phyloP scores from a whole-genome alignment of 1,140 invertebrate species.

The Papilio polyxenes region DNA sequence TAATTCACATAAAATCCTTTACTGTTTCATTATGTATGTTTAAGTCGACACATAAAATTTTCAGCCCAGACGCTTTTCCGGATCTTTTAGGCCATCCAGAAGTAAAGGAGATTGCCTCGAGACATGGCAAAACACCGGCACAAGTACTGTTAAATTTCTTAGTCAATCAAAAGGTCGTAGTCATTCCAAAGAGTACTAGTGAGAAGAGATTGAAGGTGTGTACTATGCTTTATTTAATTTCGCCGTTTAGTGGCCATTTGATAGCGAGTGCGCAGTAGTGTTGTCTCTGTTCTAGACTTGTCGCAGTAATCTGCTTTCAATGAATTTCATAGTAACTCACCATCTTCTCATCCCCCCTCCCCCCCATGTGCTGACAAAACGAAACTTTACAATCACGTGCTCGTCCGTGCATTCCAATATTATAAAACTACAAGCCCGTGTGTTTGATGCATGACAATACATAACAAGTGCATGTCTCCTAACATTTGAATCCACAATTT shows the following conservation, averaged over 20 bases:
- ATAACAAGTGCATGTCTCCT: background rate
- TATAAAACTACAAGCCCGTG: background rate
- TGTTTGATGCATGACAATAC: background rate
- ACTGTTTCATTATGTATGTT: constrained; percentile 53
- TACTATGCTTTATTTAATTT: constrained; percentile 32
- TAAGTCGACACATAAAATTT: constrained; percentile 54
- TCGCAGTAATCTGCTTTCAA: constrained; percentile 25
- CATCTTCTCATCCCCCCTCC: background rate
- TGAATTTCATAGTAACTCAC: constrained; percentile 4
- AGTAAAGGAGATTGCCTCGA: constrained; percentile 85
- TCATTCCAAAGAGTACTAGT: constrained; percentile 93
- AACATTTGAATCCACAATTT: constrained; percentile 18
- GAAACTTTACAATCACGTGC: background rate
- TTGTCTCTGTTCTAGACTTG: background rate
- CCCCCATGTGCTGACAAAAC: background rate
- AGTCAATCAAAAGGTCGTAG: constrained; percentile 86
- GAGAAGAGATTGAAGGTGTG: constrained; percentile 83
- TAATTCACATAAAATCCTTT: background rate
- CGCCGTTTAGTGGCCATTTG: background rate
- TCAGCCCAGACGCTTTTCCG: constrained; percentile 81
- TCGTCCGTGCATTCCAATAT: background rate
- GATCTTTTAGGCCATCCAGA: constrained; percentile 86
- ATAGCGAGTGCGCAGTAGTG: background rate
- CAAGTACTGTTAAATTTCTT: constrained; percentile 90
- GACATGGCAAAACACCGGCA: constrained; percentile 86